phyloP scores from a whole-genome alignment of 1,140 invertebrate species.

The Aplysia californica region DNA sequence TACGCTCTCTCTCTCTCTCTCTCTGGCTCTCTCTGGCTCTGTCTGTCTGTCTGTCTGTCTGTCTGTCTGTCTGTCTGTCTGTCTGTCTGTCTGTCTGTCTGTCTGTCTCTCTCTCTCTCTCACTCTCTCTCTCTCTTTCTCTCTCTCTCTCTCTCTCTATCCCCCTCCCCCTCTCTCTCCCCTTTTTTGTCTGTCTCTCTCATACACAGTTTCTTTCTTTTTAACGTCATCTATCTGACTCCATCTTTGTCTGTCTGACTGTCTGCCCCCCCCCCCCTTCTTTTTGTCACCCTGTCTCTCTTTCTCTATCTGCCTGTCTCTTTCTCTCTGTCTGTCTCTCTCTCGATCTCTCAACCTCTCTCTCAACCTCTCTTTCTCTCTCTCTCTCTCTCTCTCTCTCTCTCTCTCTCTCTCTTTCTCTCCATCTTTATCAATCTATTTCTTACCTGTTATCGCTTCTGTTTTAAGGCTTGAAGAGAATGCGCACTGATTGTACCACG shows the following conservation, averaged over 20 bases:
- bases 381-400: constrained; percentile 23
- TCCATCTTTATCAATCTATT: not conserved
- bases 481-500: too few species aligned
- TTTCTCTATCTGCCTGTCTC: constrained; percentile 9
- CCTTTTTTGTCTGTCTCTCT: constrained; percentile 38
- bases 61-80: constrained; percentile 24
- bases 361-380: constrained; percentile 17
- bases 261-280: not conserved
- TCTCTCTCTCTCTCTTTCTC: constrained; percentile 18
- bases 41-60: constrained; percentile 19
- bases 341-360: constrained; percentile 26
- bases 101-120: constrained; percentile 24
- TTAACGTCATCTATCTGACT: not conserved
- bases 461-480: too few species aligned
- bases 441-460: not conserved
- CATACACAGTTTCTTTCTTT: constrained; percentile 13
- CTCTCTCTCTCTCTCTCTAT: constrained; percentile 68
- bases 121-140: constrained; percentile 59
- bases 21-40: too few species aligned
- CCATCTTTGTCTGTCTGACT: constrained; percentile 8
- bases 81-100: constrained; percentile 27
- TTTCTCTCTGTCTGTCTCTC: constrained; percentile 15
- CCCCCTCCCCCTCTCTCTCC: constrained; percentile 25
- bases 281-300: not conserved
- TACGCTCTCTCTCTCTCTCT: too few species aligned